Evolutionary conservation across 2,113 vertebrate species (phyloP), one percentile per base, ranked within the genome.

Genomic region (Recurvirostra avosetta): DNA sequence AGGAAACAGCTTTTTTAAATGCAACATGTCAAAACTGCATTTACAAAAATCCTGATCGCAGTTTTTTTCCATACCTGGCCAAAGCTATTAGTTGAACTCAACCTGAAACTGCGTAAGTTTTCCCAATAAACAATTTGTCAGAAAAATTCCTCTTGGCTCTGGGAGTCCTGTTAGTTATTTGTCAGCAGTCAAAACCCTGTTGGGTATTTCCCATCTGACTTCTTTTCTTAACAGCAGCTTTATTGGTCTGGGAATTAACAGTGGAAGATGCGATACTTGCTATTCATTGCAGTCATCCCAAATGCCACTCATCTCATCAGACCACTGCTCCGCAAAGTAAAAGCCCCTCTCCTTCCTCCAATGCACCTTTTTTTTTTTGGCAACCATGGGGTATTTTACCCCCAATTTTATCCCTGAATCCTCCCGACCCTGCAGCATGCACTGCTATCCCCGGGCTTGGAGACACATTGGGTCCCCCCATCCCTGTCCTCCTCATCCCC

Each of bases 191-290:
- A 86, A 94, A 96, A 61, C 94, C 92, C 93, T 86, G 85, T 76
- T 90, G 96, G 85, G 85, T 82, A 78, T 96, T 94, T 96, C 96
- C 92, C 96, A 92, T 70, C 75, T 95, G 94, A 94, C 87, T 96
- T 78, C 91, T 90, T 88, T 71, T 68, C 94, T 96, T 96, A 96
- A 73, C 90, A 90, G 93, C n/a, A 3, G 62, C 92, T 95, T 97
- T 95, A 97, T 95, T 94, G 95, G 85, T 90, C 50, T 96, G 96
- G 90, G 93, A 96, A 95, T 94, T 93, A 90, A 88, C 2, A 5
- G 67, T 0, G 1, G 74, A 85, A 92, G 86, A 93, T 70, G 77
- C 0, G 55, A 96, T 88, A 76, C 84, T 90, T 91, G 90, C 92
- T 94, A 91, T 94, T 95, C 94, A 83, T 85, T 90, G 91, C 90